Evolutionary conservation across 2,797 vertebrate species (phyloP), one percentile per base, ranked within the genome.

Genomic region (Remorina albescens): DNA sequence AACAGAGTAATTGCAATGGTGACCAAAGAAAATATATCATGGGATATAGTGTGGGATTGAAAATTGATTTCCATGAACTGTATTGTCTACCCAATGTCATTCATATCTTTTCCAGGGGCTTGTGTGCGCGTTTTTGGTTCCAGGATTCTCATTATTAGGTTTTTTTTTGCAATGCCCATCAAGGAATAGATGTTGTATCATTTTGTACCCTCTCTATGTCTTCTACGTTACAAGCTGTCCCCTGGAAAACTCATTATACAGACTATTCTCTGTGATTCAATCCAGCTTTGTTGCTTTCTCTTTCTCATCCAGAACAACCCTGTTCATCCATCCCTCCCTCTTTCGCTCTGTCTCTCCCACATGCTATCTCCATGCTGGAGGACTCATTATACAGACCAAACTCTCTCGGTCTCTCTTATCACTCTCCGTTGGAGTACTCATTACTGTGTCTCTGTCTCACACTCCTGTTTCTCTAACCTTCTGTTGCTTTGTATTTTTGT

Each of bases 381-480:
- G 71, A 86, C 81, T 92, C 88, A 89, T 92, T 91, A 92, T 83
- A 66, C 73, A 70, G 78, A 78, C 90, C 61, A 63, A 60, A 60
- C 86, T 89, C 78, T 82, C 81, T 76, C 75, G 21, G 55, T 82
- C 75, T 78, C 87, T 88, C 86, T 92, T 86, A 89, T 91, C 87
- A 82, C 78, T 88, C 91, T 91, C 89, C 69, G 79, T 85, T 86
- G 88, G 88, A 90, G 91, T 65, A 86, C 84, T 91, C 89, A 91
- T 91, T 91, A 88, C 81, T 30, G 70, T 75, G 57, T 70, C 74
- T 88, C 82, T 81, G 78, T 83, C 76, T 79, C 68, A 79, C 67
- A 62, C 57, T 71, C 82, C 8, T 50, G 26, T 55, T 69, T 83
- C 51, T 66, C 67, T 76, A 46, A 28, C 59, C 63, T 55, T 47